Evolutionary conservation across 2,888 invertebrate genomes (phyloP).

Genomic region (Lobophora halterata): DNA sequence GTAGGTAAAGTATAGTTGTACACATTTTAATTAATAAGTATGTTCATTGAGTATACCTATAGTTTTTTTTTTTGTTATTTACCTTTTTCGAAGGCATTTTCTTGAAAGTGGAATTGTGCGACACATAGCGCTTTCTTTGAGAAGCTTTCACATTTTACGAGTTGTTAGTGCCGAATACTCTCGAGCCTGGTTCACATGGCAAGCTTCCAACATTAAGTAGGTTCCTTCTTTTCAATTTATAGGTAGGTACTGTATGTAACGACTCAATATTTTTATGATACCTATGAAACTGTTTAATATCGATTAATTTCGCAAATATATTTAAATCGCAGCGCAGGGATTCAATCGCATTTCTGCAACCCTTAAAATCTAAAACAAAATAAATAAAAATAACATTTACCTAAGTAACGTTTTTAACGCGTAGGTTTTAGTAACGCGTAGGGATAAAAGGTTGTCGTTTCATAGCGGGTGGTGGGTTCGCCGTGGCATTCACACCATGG

Average conservation of each 20-base stretch:
- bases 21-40: too few species aligned
- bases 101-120: too few species aligned
- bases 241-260: too few species aligned
- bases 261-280: too few species aligned
- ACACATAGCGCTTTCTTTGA: not conserved
- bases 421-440: not conserved
- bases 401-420: constrained; percentile 5
- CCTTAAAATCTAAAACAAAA: constrained; percentile 27
- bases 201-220: constrained; percentile 18
- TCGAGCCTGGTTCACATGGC: constrained; percentile 18
- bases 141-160: constrained; percentile 2
- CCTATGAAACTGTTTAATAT: too few species aligned
- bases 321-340: constrained; percentile 57
- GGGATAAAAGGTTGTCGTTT: constrained; percentile 5
- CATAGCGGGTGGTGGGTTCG: not conserved
- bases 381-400: constrained; percentile 13
- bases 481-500: constrained; percentile 6
- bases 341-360: constrained; percentile 52
- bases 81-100: too few species aligned
- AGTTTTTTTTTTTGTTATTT: too few species aligned
- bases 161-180: constrained; percentile 9
- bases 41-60: too few species aligned
- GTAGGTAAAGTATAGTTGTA: too few species aligned
- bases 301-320: constrained; percentile 42
- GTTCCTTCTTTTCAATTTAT: constrained; percentile 5